Evolutionary conservation across 2,797 vertebrate species (phyloP).

Genomic region (Diplodus puntazzo): DNA sequence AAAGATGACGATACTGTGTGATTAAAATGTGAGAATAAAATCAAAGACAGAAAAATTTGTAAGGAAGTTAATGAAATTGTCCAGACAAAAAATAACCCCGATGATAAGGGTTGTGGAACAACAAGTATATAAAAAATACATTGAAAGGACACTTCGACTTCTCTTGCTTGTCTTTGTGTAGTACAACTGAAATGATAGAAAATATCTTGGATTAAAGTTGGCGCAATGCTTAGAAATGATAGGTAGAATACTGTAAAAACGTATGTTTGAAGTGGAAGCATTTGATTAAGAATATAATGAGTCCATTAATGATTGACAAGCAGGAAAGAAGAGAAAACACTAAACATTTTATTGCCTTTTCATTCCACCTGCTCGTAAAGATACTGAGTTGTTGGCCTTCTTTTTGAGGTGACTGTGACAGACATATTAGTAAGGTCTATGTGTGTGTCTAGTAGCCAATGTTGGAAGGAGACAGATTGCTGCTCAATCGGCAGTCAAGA

Average conservation of each 20-base stretch:
- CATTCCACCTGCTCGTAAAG: not conserved
- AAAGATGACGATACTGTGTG: too few relatives aligned
- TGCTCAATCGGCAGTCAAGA: constrained; percentile 52
- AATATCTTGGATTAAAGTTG: not conserved
- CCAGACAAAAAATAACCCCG: not conserved
- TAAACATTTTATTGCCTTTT: not conserved
- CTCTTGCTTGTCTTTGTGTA: not conserved
- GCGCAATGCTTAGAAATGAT: not conserved
- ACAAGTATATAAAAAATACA: not conserved
- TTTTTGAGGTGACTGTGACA: not conserved
- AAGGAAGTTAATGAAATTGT: not conserved
- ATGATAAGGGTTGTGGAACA: not conserved
- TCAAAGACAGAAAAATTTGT: not conserved
- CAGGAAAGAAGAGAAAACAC: not conserved
- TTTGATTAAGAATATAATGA: not conserved
- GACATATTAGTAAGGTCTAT: not conserved
- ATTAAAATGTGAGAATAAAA: not conserved
- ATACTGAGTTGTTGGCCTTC: not conserved
- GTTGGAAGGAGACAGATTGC: constrained; percentile 58
- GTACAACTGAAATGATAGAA: not conserved
- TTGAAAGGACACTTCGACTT: too few relatives aligned
- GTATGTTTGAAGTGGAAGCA: not conserved
- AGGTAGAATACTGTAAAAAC: not conserved
- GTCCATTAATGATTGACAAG: not conserved
- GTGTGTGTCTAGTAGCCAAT: constrained; percentile 16